Conservation (phyloP, 2,888 invertebrate species). For the Morpho helenor region DNA sequence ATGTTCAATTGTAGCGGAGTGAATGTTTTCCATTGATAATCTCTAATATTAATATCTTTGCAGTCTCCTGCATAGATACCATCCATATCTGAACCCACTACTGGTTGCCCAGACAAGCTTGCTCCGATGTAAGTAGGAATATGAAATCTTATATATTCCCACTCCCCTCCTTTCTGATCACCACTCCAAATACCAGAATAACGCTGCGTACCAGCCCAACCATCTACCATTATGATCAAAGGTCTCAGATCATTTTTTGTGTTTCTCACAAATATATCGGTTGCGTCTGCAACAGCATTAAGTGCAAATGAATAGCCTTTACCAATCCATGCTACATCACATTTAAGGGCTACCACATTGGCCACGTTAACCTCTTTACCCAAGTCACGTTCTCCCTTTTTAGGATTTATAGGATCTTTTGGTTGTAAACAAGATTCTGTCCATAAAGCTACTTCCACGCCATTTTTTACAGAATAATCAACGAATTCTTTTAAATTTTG, state of each 20-base stretch:
- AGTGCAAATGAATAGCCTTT: slow-evolving; percentile 64
- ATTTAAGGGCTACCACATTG: slow-evolving; percentile 62
- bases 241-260: slow-evolving; percentile 43
- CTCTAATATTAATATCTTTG: slow-evolving; percentile 57
- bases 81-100: slow-evolving; percentile 69
- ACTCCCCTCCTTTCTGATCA: slow-evolving; percentile 65
- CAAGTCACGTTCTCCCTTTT: slow-evolving; percentile 68
- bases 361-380: slow-evolving; percentile 55
- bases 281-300: slow-evolving; percentile 58
- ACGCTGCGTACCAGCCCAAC: slow-evolving; percentile 71
- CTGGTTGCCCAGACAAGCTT: slow-evolving; percentile 63
- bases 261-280: slow-evolving; percentile 46
- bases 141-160: slow-evolving; percentile 72
- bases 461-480: slow-evolving; percentile 51
- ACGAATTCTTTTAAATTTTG: slow-evolving; percentile 58
- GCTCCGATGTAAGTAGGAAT: slow-evolving; percentile 68
- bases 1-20: slow-evolving; percentile 69
- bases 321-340: slow-evolving; percentile 72
- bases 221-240: slow-evolving; percentile 66
- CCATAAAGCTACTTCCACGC: slow-evolving; percentile 65
- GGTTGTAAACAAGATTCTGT: slow-evolving; percentile 65
- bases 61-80: slow-evolving; percentile 60
- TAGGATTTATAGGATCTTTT: slow-evolving; percentile 53
- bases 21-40: slow-evolving; percentile 71
- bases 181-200: slow-evolving; percentile 67